Evolutionary conservation across 2,797 vertebrate species (phyloP).

Genomic region (Novumbra hubbsi): DNA sequence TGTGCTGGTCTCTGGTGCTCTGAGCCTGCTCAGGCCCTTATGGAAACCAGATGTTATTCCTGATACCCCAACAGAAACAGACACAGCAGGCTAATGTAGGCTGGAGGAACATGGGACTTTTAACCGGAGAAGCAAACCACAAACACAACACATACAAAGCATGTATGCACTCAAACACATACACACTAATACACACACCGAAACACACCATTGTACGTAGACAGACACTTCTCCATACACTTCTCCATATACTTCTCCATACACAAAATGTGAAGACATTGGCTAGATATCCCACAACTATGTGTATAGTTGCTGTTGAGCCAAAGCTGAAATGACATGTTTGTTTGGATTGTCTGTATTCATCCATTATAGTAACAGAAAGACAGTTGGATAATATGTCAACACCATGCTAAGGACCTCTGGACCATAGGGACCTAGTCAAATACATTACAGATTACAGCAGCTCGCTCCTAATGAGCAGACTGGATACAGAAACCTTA

Average conservation of each 20-base stretch:
- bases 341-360: constrained; percentile 5
- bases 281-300: not conserved
- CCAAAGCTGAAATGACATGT: not conserved
- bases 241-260: not conserved
- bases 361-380: not conserved
- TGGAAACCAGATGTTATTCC: constrained; percentile 85
- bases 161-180: constrained; percentile 33
- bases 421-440: not conserved
- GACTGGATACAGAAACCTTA: not conserved
- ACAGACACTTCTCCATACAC: constrained; percentile 9
- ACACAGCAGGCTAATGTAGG: constrained; percentile 42
- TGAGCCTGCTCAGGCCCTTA: constrained; percentile 50
- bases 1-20: constrained; percentile 81
- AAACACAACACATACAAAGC: constrained; percentile 26
- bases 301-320: not conserved
- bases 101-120: constrained; percentile 19
- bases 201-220: not conserved
- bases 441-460: not conserved
- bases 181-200: constrained; percentile 28
- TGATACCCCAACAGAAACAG: not conserved
- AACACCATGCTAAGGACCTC: not conserved
- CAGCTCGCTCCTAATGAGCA: not conserved
- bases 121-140: constrained; percentile 19
- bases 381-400: not conserved
- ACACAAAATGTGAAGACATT: constrained; percentile 6